phyloP scores from a whole-genome alignment of 2,888 invertebrate species.

The Colletes collaris region DNA sequence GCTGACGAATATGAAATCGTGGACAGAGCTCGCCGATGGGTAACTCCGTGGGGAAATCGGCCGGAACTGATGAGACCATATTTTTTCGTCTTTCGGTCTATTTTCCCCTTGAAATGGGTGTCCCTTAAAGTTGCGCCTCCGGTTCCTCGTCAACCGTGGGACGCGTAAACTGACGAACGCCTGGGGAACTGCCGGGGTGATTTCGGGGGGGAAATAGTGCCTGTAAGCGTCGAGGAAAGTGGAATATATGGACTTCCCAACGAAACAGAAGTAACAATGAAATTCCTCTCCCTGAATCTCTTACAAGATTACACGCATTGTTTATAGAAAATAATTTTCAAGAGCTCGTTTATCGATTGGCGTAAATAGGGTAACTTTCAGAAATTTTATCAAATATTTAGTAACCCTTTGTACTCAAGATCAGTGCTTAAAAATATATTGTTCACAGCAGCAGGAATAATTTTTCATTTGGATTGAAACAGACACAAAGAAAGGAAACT shows the following conservation, averaged over 20 bases:
- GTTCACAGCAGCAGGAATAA: too few relatives aligned
- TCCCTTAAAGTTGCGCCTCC: conserved; percentile 15
- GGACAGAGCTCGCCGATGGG: conserved; percentile 40
- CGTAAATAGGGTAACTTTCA: too few relatives aligned
- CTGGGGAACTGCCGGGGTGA: not conserved
- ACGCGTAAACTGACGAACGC: conserved; percentile 3
- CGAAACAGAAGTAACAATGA: not conserved
- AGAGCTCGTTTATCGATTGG: too few relatives aligned
- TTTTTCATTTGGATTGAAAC: too few relatives aligned
- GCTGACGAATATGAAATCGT: conserved; percentile 62
- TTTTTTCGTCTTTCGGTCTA: conserved; percentile 24
- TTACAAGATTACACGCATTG: too few relatives aligned
- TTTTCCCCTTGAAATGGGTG: conserved; percentile 7
- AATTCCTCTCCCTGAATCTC: too few relatives aligned
- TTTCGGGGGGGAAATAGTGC: conserved; percentile 1
- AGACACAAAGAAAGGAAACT: too few relatives aligned
- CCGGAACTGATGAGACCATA: conserved; percentile 58
- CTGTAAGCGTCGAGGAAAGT: not conserved
- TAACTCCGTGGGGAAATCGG: conserved; percentile 62
- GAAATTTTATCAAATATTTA: too few relatives aligned
- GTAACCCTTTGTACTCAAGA: too few relatives aligned
- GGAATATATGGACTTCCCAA: not conserved
- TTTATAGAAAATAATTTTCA: too few relatives aligned
- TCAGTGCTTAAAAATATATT: too few relatives aligned
- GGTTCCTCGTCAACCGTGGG: not conserved